phyloP scores from a whole-genome alignment of 1,140 invertebrate genomes.

The Cotesia chilonis region DNA sequence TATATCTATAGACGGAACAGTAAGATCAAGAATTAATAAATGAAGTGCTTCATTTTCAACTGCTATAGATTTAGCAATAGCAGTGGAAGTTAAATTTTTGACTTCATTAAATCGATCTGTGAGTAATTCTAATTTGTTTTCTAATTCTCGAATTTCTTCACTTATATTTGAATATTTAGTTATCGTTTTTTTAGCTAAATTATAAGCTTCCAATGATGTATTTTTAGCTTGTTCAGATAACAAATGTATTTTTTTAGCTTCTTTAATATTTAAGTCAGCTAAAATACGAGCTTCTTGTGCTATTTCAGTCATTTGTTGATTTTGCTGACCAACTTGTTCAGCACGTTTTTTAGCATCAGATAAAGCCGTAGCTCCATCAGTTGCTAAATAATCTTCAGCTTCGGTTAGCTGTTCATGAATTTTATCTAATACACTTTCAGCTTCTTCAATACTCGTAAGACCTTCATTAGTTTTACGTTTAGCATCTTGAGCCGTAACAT shows the following conservation, averaged over 20 bases:
- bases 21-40: slow-evolving; percentile 78
- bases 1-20: slow-evolving; percentile 79
- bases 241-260: slow-evolving; percentile 80
- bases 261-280: slow-evolving; percentile 78
- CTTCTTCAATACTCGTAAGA: slow-evolving; percentile 74
- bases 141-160: slow-evolving; percentile 72
- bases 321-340: slow-evolving; percentile 88
- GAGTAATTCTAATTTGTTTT: slow-evolving; percentile 71
- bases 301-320: slow-evolving; percentile 88
- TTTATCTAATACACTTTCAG: slow-evolving; percentile 77
- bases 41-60: slow-evolving; percentile 83
- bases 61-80: slow-evolving; percentile 74
- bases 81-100: slow-evolving; percentile 74
- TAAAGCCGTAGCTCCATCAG: slow-evolving; percentile 81
- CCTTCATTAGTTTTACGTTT: slow-evolving; percentile 71
- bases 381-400: slow-evolving; percentile 79
- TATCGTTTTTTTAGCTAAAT: slow-evolving; percentile 82
- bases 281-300: slow-evolving; percentile 84
- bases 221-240: slow-evolving; percentile 84
- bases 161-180: slow-evolving; percentile 82
- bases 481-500: slow-evolving; percentile 70
- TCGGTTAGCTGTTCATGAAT: slow-evolving; percentile 76
- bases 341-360: slow-evolving; percentile 83
- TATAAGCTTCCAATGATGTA: slow-evolving; percentile 81
- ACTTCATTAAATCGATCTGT: slow-evolving; percentile 66